Evolutionary conservation across 2,888 invertebrate species (phyloP).

Genomic region (Ochropacha duplaris): DNA sequence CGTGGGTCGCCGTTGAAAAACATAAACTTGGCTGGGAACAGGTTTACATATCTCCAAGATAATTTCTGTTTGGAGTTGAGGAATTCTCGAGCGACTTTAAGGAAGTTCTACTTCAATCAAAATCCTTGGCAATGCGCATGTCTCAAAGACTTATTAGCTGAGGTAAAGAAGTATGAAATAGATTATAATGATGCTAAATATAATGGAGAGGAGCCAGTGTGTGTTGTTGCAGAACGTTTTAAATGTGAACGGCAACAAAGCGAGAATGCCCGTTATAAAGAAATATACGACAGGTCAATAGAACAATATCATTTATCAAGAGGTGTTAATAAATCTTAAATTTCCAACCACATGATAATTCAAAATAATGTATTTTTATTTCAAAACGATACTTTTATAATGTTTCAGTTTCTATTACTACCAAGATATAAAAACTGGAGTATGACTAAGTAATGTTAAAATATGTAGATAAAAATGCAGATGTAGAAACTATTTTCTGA

Average conservation of each 20-base stretch:
- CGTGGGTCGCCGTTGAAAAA: slow-evolving; percentile 53
- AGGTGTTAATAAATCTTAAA: too few species aligned
- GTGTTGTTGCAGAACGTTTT: slow-evolving; percentile 33
- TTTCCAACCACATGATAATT: too few species aligned
- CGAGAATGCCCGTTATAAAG: slow-evolving; percentile 34
- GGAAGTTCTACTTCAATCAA: slow-evolving; percentile 63
- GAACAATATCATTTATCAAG: neutral
- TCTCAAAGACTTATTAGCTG: slow-evolving; percentile 54
- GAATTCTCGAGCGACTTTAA: slow-evolving; percentile 54
- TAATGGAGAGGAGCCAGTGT: slow-evolving; percentile 57
- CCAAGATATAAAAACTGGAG: too few species aligned
- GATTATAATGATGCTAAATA: slow-evolving; percentile 53
- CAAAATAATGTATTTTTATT: too few species aligned
- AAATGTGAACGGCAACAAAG: slow-evolving; percentile 53
- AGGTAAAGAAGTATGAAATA: slow-evolving; percentile 53
- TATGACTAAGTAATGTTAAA: too few species aligned
- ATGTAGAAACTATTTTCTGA: too few species aligned
- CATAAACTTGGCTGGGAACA: slow-evolving; percentile 61
- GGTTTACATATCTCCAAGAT: slow-evolving; percentile 58
- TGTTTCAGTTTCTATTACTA: too few species aligned
- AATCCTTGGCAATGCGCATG: slow-evolving; percentile 75
- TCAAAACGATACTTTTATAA: too few species aligned
- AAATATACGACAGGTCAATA: neutral
- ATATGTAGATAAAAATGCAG: too few species aligned
- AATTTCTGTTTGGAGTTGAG: slow-evolving; percentile 65